Conservation (phyloP, 2,797 vertebrate species). For the Aulostomus chinensis region DNA sequence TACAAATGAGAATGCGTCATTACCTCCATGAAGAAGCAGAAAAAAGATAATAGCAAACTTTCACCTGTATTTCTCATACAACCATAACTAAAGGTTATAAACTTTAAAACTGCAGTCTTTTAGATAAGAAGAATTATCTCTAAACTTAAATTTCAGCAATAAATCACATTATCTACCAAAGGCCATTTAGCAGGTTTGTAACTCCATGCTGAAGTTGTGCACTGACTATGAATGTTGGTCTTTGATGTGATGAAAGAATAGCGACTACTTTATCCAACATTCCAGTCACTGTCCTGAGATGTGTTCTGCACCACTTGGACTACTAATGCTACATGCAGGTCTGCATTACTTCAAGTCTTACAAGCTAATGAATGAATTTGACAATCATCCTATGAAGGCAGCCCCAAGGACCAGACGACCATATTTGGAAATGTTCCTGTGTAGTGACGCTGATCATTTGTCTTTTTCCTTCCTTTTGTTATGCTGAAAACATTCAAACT, state of each 20-base stretch:
- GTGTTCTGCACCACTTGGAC: conserved; percentile 4
- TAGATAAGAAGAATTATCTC: no score
- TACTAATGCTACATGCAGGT: not conserved
- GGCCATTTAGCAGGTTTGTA: not conserved
- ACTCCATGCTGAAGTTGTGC: not conserved
- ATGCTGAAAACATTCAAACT: not conserved
- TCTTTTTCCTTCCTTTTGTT: no score
- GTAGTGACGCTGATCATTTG: conserved; percentile 9
- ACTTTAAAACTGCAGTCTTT: no score
- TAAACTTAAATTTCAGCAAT: no score
- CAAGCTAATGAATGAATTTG: conserved; percentile 8
- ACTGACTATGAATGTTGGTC: not conserved
- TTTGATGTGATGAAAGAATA: not conserved
- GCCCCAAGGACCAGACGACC: not conserved
- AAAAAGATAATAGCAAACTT: no score
- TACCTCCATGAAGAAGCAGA: no score
- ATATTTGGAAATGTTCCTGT: conserved; percentile 11
- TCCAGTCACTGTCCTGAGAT: not conserved
- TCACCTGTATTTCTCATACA: no score
- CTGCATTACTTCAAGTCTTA: conserved; percentile 11
- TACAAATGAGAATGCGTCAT: no score
- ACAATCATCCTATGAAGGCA: conserved; percentile 18
- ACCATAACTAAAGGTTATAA: no score
- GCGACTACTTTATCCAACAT: not conserved
- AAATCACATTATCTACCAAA: not conserved